Percentiles rank a stretch among this genome's conserved stretches.
These are phyloP conservation scores for Antennarius maculatus DNA, from an alignment of 2,797 vertebrate species.

Conservation along the genomic window DNA sequence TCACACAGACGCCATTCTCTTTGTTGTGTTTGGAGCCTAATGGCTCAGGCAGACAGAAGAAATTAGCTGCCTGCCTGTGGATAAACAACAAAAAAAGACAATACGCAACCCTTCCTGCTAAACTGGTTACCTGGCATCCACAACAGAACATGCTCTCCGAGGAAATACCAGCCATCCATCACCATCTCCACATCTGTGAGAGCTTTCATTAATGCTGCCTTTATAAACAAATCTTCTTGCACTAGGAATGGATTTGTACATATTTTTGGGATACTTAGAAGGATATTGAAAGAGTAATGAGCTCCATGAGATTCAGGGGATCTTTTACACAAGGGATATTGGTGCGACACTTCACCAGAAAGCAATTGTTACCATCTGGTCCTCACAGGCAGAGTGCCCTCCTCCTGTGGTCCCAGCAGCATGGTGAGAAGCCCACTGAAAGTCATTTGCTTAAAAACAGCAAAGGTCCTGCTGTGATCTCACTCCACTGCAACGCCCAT, in stretches of 20 bases:
- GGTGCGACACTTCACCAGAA: constrained; percentile 65
- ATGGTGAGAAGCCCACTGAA: constrained; percentile 3
- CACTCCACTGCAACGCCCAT: constrained; percentile 22
- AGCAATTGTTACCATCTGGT: constrained; percentile 46
- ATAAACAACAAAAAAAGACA: constrained; percentile 32
- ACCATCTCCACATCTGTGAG: constrained; percentile 38
- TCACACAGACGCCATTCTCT: constrained; percentile 48
- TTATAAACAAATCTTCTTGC: constrained; percentile 41
- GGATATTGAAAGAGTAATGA: constrained; percentile 67
- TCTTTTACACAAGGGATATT: constrained; percentile 43
- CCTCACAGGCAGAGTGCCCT: constrained; percentile 12
- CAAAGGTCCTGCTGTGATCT: constrained; percentile 23
- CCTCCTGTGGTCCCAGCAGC: constrained; percentile 13
- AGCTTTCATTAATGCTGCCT: constrained; percentile 66
- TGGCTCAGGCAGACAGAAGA: constrained; percentile 40
- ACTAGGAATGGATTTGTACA: constrained; percentile 19
- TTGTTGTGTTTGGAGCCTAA: constrained; percentile 46
- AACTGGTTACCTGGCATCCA: constrained; percentile 38
- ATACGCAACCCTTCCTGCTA: constrained; percentile 44
- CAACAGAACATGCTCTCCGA: constrained; percentile 37
- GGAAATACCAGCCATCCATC: constrained; percentile 64
- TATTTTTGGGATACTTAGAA: constrained; percentile 21
- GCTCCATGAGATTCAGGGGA: constrained; percentile 54
- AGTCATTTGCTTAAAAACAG: constrained; percentile 13
- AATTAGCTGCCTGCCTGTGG: constrained; percentile 53